Evolutionary conservation across 2,113 vertebrate genomes (phyloP).

Genomic region (Hemiscyllium ocellatum): DNA sequence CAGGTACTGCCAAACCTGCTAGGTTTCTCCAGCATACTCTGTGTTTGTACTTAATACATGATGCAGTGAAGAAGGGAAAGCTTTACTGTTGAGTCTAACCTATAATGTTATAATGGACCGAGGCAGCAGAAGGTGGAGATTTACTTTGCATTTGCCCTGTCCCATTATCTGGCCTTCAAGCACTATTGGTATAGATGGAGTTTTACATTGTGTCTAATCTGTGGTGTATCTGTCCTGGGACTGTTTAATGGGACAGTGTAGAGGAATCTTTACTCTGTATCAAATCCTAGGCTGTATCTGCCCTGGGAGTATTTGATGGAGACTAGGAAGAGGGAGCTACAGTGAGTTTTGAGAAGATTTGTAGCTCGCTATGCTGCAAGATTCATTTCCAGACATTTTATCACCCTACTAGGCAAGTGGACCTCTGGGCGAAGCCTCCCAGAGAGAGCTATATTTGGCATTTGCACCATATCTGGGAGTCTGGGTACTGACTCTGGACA

Average conservation of each 20-base stretch:
- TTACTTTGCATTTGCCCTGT: neutral
- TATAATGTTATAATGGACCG: neutral
- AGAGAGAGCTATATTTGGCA: too few species aligned
- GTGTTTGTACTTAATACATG: neutral
- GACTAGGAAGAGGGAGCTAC: too few species aligned
- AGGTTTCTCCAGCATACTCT: too few species aligned
- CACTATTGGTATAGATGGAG: neutral
- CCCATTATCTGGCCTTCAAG: neutral
- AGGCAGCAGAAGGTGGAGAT: neutral
- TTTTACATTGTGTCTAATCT: neutral
- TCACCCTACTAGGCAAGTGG: too few species aligned
- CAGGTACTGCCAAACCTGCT: too few species aligned
- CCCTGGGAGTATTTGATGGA: too few species aligned
- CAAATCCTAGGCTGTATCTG: too few species aligned
- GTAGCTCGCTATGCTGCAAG: too few species aligned
- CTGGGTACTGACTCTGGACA: neutral
- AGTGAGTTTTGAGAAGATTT: too few species aligned
- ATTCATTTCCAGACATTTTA: too few species aligned
- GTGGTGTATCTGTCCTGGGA: neutral
- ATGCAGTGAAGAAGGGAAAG: neutral
- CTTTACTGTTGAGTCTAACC: neutral
- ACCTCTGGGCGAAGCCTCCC: too few species aligned
- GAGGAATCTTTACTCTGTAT: neutral
- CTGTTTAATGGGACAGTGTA: neutral
- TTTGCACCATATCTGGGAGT: neutral